These are phyloP conservation scores for Tachysurus fulvidraco DNA, from an alignment of 2,113 vertebrate species.

Conservation along the genomic window DNA sequence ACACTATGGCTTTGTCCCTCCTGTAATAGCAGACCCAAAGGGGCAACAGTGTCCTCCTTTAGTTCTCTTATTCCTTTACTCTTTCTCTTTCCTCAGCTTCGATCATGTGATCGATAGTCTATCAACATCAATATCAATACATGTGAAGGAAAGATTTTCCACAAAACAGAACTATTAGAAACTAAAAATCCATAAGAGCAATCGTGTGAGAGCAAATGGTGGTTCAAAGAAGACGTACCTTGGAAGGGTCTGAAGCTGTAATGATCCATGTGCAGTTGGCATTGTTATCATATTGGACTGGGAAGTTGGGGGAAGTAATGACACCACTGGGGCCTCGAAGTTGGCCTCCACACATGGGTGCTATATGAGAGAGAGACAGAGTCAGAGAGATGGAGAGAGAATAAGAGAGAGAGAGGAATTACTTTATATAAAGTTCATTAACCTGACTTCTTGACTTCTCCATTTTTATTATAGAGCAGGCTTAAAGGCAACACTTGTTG, in stretches of 20 bases:
- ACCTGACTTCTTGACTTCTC: too few species aligned
- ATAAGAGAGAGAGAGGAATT: background rate
- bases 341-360: slow-evolving; percentile 91
- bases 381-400: background rate
- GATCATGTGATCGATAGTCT: background rate
- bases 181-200: background rate
- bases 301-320: slow-evolving; percentile 96
- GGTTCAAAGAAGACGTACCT: slow-evolving; percentile 74
- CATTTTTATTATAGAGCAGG: background rate
- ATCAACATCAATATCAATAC: slow-evolving; percentile 7
- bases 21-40: slow-evolving; percentile 56
- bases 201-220: background rate
- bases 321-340: slow-evolving; percentile 87
- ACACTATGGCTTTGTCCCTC: slow-evolving; percentile 58
- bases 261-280: slow-evolving; percentile 99
- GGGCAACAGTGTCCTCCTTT: slow-evolving; percentile 54
- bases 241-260: slow-evolving; percentile 84
- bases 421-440: background rate
- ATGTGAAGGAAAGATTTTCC: background rate
- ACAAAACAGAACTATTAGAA: background rate
- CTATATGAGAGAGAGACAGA: slow-evolving; percentile 63
- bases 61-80: slow-evolving; percentile 48
- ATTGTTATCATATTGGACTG: slow-evolving; percentile 97
- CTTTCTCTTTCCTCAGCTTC: slow-evolving; percentile 50
- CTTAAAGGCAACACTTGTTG: background rate